phyloP scores from a whole-genome alignment of 2,888 invertebrate species.

The Kryphioiulus occultus region DNA sequence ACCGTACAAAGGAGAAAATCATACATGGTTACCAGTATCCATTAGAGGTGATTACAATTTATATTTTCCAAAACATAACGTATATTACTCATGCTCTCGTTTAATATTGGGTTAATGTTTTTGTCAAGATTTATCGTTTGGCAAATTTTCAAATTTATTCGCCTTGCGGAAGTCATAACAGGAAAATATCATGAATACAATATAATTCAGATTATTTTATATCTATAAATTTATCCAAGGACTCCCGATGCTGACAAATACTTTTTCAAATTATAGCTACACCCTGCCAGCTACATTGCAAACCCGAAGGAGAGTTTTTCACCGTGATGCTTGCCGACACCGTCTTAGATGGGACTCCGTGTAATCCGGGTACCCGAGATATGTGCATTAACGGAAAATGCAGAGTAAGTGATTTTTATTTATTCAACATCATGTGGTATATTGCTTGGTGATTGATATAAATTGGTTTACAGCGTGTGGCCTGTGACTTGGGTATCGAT shows the following conservation, averaged over 20 bases:
- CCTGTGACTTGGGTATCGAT: conserved; percentile 89
- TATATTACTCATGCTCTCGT: background rate
- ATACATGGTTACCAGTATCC: conserved; percentile 66
- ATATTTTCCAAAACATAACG: background rate
- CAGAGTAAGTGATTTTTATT: conserved; percentile 67
- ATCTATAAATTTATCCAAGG: too few species aligned
- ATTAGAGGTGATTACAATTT: conserved; percentile 62
- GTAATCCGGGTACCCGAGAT: conserved; percentile 79
- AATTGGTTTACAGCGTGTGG: conserved; percentile 75
- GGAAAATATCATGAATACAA: too few species aligned
- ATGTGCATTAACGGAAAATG: conserved; percentile 83
- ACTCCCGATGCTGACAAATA: conserved; percentile 13
- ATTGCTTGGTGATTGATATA: background rate
- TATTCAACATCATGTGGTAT: background rate
- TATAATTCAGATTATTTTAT: too few species aligned
- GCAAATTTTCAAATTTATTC: too few species aligned
- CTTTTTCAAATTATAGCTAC: conserved; percentile 58
- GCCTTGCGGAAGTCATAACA: too few species aligned
- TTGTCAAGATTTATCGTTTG: too few species aligned
- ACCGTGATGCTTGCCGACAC: conserved; percentile 78
- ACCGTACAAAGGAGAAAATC: conserved; percentile 66
- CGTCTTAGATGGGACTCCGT: conserved; percentile 85
- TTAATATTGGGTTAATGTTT: too few species aligned
- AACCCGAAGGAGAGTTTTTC: conserved; percentile 76
- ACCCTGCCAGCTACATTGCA: conserved; percentile 82